Evolutionary conservation across 2,888 invertebrate genomes (phyloP), one percentile per base, ranked within the genome.

Genomic region (Palloptera scutellata): DNA sequence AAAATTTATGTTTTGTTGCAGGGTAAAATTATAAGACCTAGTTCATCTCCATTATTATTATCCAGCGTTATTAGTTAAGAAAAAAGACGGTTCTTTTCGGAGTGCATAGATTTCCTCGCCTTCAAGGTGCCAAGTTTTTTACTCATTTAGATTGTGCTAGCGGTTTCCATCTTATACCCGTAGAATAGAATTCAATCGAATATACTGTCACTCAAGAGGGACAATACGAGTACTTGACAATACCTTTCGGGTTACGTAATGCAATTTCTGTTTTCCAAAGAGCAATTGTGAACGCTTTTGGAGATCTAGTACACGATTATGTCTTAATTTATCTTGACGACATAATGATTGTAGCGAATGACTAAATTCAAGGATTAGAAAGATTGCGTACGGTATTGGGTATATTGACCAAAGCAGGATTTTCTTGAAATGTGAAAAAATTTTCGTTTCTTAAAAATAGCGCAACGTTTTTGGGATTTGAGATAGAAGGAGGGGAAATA

Each of bases 121-220:
- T n/a, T n/a, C n/a, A n/a, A n/a, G n/a, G n/a, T n/a, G n/a, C n/a
- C n/a, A n/a, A n/a, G n/a, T n/a, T n/a, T n/a, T n/a, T n/a, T n/a
- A n/a, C n/a, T n/a, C n/a, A n/a, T n/a, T n/a, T n/a, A n/a, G n/a
- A n/a, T n/a, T n/a, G n/a, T n/a, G n/a, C n/a, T n/a, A 70, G 66
- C 54, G 70, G 66, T 42, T 70, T 63, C 17, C 51, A 70, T 54
- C 58, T 66, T 19, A 66, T 70, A 12, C 70, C 68, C 10, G 12
- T 52, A 8, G 53, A n/a, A 9, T 45, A 55, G 57, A 53, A 64
- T 60, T 71, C 68, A 10, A 60, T 71, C 11, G 62, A 67, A 53
- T 48, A 67, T 13, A 69, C 69, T 43, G 67, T 71, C 8, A 69
- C 64, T 41, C 66, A 66, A 30, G 53, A 65, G 4, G 60, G 64